phyloP scores from a whole-genome alignment of 2,113 vertebrate genomes.

The Stigmatopora nigra region DNA sequence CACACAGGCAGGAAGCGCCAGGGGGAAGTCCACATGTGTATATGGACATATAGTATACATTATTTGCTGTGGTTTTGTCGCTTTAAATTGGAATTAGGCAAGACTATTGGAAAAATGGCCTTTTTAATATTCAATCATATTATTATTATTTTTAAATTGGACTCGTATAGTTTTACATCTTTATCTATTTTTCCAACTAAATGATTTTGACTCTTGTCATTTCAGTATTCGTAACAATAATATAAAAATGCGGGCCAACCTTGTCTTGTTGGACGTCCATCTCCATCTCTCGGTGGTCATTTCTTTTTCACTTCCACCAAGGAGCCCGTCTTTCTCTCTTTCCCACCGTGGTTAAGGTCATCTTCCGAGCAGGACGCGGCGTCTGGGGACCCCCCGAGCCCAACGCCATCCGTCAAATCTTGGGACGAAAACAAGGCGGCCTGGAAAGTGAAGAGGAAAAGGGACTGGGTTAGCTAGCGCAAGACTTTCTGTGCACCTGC shows the following conservation, averaged over 20 bases:
- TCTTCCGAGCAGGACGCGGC: constrained; percentile 70
- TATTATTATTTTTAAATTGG: too few relatives aligned
- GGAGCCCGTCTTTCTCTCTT: constrained; percentile 54
- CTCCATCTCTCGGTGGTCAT: too few relatives aligned
- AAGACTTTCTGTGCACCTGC: constrained; percentile 71
- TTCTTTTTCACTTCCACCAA: too few relatives aligned
- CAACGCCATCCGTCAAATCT: constrained; percentile 71
- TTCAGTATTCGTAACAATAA: too few relatives aligned
- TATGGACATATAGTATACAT: neutral
- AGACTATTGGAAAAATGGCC: too few relatives aligned
- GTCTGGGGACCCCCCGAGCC: constrained; percentile 68
- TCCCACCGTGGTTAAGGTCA: constrained; percentile 75
- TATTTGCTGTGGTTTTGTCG: neutral
- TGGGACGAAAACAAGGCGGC: constrained; percentile 70
- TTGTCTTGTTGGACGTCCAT: too few relatives aligned
- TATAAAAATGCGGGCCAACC: too few relatives aligned
- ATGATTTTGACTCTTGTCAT: too few relatives aligned
- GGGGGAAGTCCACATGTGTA: constrained; percentile 13
- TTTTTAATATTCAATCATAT: too few relatives aligned
- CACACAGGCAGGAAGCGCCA: constrained; percentile 71
- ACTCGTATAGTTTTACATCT: too few relatives aligned
- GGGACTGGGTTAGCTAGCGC: constrained; percentile 43
- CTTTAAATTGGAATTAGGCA: neutral
- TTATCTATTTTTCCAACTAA: too few relatives aligned
- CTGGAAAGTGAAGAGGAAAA: constrained; percentile 56